A percentile compares a stretch with the other conserved stretches of the same genome.
phyloP scores from a whole-genome alignment of 2,888 invertebrate species.

The Julus scandinavius region DNA sequence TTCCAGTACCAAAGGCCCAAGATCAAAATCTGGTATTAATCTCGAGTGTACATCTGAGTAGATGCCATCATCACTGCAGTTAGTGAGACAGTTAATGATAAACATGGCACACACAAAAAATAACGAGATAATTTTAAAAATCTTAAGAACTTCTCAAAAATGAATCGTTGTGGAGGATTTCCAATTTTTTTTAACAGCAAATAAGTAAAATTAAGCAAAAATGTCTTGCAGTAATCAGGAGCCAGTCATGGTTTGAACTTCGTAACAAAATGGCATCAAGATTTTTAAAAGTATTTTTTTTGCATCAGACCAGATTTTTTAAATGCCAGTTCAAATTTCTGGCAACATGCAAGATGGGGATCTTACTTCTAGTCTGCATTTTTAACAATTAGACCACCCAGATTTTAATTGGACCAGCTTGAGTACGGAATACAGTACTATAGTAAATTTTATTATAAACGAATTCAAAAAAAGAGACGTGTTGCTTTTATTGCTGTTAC shows the following conservation, averaged over 20 bases:
- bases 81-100: background rate
- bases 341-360: background rate
- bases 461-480: too few species aligned
- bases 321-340: constrained; percentile 11
- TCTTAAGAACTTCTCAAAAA: background rate
- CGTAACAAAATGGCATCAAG: background rate
- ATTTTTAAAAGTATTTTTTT: background rate
- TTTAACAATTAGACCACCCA: background rate
- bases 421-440: too few species aligned
- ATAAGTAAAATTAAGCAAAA: background rate
- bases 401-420: background rate
- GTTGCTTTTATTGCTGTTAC: too few species aligned
- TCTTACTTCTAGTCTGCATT: background rate
- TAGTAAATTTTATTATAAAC: too few species aligned
- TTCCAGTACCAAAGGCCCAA: background rate
- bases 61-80: constrained; percentile 22
- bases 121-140: background rate
- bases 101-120: background rate
- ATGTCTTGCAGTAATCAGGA: background rate
- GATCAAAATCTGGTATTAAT: constrained; percentile 16
- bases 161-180: background rate
- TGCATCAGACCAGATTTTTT: background rate
- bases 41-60: constrained; percentile 26
- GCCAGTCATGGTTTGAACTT: background rate
- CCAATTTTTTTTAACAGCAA: background rate